phyloP scores from a whole-genome alignment of 2,797 vertebrate genomes.

The Lagocephalus sceleratus region DNA sequence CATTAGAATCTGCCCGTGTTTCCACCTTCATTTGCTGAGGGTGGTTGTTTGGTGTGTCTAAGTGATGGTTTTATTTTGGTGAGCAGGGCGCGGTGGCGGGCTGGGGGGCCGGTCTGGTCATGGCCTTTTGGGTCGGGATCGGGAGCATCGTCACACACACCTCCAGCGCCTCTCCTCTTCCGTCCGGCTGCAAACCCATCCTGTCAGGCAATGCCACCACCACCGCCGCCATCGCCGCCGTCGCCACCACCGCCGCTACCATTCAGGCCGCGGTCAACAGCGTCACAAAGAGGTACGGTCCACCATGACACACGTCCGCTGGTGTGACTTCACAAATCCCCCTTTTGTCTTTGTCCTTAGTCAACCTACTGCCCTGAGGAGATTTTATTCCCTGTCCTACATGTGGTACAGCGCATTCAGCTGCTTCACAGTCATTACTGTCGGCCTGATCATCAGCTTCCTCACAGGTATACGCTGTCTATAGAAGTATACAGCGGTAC shows the following conservation, averaged over 20 bases:
- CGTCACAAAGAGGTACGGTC: slow-evolving; percentile 26
- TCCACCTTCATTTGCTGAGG: no score
- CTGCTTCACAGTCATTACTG: slow-evolving; percentile 83
- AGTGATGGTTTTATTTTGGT: neutral
- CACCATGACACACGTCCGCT: neutral
- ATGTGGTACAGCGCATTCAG: slow-evolving; percentile 93
- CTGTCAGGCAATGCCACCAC: slow-evolving; percentile 30
- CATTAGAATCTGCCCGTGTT: no score
- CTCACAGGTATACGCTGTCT: slow-evolving; percentile 77
- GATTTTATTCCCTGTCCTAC: slow-evolving; percentile 88
- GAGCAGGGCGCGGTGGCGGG: slow-evolving; percentile 84
- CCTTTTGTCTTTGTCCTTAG: slow-evolving; percentile 25
- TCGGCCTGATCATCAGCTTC: slow-evolving; percentile 86
- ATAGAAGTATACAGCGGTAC: no score
- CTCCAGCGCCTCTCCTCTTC: accelerated
- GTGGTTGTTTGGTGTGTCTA: no score
- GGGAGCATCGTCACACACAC: slow-evolving; percentile 75
- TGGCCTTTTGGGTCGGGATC: slow-evolving; percentile 91
- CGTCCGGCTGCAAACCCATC: slow-evolving; percentile 23
- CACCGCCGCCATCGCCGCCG: neutral
- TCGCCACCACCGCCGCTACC: slow-evolving; percentile 48
- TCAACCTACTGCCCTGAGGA: slow-evolving; percentile 75
- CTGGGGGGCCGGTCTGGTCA: slow-evolving; percentile 77
- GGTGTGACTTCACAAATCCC: neutral
- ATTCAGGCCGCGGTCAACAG: slow-evolving; percentile 57